These are phyloP conservation scores for Rhabditophanes sp. DNA, from an alignment of 2,888 invertebrate species.

Conservation along the genomic window DNA sequence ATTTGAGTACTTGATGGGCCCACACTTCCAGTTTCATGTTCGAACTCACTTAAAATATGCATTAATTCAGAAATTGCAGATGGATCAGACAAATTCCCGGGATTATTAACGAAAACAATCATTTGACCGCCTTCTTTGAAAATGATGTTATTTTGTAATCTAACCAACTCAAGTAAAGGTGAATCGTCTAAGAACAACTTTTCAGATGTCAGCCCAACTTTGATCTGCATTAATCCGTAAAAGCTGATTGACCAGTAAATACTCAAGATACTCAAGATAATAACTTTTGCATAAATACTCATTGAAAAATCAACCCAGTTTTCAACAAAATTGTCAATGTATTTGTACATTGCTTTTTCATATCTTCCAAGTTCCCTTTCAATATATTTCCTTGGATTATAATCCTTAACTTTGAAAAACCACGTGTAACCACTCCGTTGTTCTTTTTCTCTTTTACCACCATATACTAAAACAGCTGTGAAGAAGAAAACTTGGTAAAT, in stretches of 20 bases:
- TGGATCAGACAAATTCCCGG: conserved; percentile 28
- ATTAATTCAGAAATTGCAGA: conserved; percentile 33
- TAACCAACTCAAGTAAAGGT: conserved; percentile 35
- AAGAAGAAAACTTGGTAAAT: conserved; percentile 42
- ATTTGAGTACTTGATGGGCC: conserved; percentile 38
- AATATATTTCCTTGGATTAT: no score
- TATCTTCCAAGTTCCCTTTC: no score
- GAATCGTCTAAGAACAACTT: conserved; percentile 43
- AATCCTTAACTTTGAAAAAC: conserved; percentile 19
- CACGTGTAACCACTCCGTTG: conserved; percentile 28
- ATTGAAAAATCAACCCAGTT: conserved; percentile 39
- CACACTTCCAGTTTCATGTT: conserved; percentile 29
- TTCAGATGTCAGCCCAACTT: conserved; percentile 38
- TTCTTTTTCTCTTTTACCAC: conserved; percentile 29
- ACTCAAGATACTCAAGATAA: conserved; percentile 18
- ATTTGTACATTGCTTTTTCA: not conserved
- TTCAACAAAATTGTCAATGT: conserved; percentile 15
- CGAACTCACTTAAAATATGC: conserved; percentile 31
- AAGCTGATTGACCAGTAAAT: conserved; percentile 35
- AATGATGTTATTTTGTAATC: conserved; percentile 40
- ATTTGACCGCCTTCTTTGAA: conserved; percentile 43
- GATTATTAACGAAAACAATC: conserved; percentile 40
- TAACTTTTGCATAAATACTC: conserved; percentile 21
- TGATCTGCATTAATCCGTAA: conserved; percentile 34
- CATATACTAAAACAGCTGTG: conserved; percentile 35